phyloP scores from a whole-genome alignment of 2,113 vertebrate genomes.

The Machaerirhynchus nigripectus region DNA sequence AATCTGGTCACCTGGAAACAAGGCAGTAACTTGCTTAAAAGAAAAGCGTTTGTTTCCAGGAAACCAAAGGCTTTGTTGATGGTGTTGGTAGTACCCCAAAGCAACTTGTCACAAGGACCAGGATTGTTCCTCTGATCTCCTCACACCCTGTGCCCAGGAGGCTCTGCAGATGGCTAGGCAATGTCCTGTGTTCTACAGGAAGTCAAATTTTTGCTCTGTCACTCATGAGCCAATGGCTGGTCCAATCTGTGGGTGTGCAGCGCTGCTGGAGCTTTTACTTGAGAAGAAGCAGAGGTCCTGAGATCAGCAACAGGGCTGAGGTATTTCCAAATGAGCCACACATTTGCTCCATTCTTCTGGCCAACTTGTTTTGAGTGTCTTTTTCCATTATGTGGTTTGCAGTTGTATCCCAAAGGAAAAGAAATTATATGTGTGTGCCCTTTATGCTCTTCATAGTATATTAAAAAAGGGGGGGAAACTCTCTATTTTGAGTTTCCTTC shows the following conservation, averaged over 20 bases:
- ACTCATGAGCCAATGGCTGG: not conserved
- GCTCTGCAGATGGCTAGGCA: not conserved
- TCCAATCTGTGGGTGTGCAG: not conserved
- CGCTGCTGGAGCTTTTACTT: not conserved
- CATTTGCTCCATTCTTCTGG: not conserved
- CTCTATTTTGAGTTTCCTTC: slow-evolving; percentile 15
- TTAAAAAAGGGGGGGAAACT: fast-evolving
- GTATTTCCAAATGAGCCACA: not conserved
- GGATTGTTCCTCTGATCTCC: not conserved
- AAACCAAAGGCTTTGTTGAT: not conserved
- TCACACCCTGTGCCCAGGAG: not conserved
- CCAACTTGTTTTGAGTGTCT: not conserved
- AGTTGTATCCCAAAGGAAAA: not conserved
- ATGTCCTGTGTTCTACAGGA: not conserved
- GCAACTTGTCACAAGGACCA: not conserved
- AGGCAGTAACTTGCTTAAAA: not conserved
- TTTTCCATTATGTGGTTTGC: slow-evolving; percentile 18
- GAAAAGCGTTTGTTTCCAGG: not conserved
- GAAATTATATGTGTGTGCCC: not conserved
- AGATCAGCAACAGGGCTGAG: not conserved
- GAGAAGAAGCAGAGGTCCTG: not conserved
- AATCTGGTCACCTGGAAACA: not conserved
- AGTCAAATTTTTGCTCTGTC: not conserved
- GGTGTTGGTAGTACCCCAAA: not conserved
- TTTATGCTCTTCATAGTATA: not conserved